These are phyloP conservation scores for Corvus hawaiiensis DNA, from an alignment of 2,113 vertebrate genomes.

Conservation along the genomic window DNA sequence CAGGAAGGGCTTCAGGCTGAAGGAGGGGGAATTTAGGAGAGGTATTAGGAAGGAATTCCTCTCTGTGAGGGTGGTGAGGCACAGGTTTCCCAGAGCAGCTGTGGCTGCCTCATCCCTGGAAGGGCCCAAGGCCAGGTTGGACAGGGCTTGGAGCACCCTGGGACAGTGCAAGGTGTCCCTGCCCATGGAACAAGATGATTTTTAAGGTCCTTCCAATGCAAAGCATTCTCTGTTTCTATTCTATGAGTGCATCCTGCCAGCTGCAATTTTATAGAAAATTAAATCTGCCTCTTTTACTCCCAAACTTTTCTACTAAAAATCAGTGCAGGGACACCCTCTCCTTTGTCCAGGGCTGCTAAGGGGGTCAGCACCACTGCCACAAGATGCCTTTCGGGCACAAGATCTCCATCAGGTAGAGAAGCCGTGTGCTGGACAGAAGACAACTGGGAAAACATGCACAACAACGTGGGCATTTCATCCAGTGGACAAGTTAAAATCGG, in stretches of 20 bases:
- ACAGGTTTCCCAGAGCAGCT: background rate
- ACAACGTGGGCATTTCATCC: background rate
- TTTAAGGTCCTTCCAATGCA: background rate
- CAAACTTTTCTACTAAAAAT: fast-evolving
- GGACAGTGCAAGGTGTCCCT: background rate
- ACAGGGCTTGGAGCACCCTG: background rate
- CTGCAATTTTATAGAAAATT: background rate
- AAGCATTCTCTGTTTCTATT: background rate
- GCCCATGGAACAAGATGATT: background rate
- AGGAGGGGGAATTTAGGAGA: background rate
- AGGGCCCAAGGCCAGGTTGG: background rate
- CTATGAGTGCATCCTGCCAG: background rate
- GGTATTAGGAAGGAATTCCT: background rate
- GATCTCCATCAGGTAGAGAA: background rate
- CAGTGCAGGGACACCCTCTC: background rate
- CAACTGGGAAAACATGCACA: fast-evolving
- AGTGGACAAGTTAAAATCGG: too few species aligned
- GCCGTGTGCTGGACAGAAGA: fast-evolving
- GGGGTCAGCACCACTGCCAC: background rate
- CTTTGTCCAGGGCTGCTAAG: background rate
- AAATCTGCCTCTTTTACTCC: background rate
- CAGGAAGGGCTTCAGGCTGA: background rate
- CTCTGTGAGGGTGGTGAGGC: background rate
- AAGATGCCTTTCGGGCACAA: background rate
- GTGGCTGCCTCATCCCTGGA: background rate